Percentiles rank a stretch among this genome's conserved stretches.
These are phyloP conservation scores for Procambarus virginalis DNA, from an alignment of 1,140 invertebrate species.

Conservation along the genomic window DNA sequence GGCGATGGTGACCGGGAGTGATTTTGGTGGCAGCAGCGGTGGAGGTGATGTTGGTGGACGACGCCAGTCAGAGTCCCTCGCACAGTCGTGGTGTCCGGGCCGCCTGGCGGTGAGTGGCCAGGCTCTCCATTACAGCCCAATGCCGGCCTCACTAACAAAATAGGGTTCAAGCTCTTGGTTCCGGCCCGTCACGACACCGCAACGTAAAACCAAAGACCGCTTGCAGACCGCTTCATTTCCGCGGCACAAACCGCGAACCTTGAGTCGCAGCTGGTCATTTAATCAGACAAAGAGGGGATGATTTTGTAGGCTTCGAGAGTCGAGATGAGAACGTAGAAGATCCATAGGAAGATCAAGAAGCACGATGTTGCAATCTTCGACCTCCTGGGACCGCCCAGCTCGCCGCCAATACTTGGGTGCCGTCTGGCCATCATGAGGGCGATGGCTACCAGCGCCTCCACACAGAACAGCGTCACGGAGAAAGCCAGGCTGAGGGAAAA, in stretches of 20 bases:
- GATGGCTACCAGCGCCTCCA: constrained; percentile 80
- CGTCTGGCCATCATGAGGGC: constrained; percentile 77
- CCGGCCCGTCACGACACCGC: neutral
- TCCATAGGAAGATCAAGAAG: constrained; percentile 78
- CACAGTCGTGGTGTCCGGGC: neutral
- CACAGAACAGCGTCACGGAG: constrained; percentile 91
- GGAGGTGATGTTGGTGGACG: constrained; percentile 33
- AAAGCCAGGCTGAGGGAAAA: constrained; percentile 85
- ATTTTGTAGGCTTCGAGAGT: constrained; percentile 78
- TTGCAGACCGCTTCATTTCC: neutral
- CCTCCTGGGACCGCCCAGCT: constrained; percentile 78
- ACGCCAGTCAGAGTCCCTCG: constrained; percentile 20
- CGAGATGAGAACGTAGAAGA: constrained; percentile 79
- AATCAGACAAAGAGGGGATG: constrained; percentile 71
- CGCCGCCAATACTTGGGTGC: constrained; percentile 76
- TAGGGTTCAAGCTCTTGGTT: neutral
- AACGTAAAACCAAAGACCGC: neutral
- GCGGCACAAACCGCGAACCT: constrained; percentile 21
- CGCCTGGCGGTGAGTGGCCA: constrained; percentile 8
- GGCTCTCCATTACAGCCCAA: neutral
- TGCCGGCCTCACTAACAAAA: neutral
- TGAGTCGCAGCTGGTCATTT: neutral
- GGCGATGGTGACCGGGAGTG: constrained; percentile 10
- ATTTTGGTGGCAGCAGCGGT: constrained; percentile 25
- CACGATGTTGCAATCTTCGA: constrained; percentile 76